Conservation (phyloP, 2,797 vertebrate genomes). For the Scarus forsteni region DNA sequence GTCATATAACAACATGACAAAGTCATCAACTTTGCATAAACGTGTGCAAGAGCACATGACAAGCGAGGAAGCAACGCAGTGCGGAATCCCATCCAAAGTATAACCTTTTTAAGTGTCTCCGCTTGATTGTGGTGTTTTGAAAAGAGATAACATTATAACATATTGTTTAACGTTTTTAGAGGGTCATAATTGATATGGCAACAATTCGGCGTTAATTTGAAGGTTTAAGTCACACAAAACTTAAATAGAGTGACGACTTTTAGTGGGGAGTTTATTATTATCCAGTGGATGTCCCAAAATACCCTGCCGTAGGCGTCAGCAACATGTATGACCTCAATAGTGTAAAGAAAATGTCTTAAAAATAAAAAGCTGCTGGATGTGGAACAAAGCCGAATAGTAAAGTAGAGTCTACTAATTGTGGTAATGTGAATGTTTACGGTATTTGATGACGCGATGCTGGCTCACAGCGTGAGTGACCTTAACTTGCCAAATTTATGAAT, state of each 20-base stretch:
- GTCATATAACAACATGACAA: slow-evolving; percentile 17
- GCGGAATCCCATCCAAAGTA: not conserved
- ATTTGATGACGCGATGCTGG: not conserved
- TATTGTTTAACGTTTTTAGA: rapidly evolving
- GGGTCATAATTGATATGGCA: rapidly evolving
- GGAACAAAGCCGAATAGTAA: slow-evolving; percentile 37
- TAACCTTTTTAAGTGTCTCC: not conserved
- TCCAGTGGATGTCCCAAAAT: not conserved
- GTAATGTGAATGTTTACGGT: rapidly evolving
- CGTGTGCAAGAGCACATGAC: not conserved
- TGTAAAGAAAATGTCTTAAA: not conserved
- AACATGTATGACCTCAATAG: not conserved
- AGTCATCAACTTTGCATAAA: slow-evolving; percentile 41
- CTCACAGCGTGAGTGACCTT: not conserved
- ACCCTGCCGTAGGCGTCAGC: slow-evolving; percentile 1
- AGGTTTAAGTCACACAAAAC: rapidly evolving
- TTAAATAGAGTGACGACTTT: not conserved
- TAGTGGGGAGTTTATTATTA: not conserved
- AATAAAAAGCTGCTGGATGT: rapidly evolving
- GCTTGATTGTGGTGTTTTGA: not conserved
- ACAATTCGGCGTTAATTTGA: not conserved
- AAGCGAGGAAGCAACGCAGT: not conserved
- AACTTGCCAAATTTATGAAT: slow-evolving; percentile 14
- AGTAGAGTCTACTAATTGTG: rapidly evolving
- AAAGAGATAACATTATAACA: rapidly evolving